Base-by-base conservation (phyloP, 2,888 invertebrate genomes). In the Hololepta plana region DNA sequence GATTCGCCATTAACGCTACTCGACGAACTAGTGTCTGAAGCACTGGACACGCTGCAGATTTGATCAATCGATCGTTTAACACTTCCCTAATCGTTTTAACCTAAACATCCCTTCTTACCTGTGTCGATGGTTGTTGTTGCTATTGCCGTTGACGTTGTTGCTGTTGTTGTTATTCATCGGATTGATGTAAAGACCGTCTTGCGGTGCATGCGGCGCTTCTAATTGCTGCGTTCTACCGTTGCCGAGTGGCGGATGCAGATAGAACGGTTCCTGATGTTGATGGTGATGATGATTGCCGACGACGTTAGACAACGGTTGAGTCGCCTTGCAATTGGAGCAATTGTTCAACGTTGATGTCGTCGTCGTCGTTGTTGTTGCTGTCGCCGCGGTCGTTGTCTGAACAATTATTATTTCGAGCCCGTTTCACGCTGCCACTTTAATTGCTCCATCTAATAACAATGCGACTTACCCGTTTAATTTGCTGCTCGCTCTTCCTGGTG, bases 151-250 rank as follows among this genome's bases (percentile, higher is more conserved):
- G n/a, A n/a, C n/a, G n/a, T n/a, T n/a, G n/a, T n/a, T n/a, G n/a
- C n/a, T n/a, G n/a, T n/a, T n/a, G n/a, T n/a, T n/a, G n/a, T n/a
- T n/a, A n/a, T n/a, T 67, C 79, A 84, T 81, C 0, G 84, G 82
- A 49, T 82, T 84, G 32, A 85, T 72, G 46, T 84, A 85, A 20
- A 84, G 62, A 0, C 84, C 84, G 41, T 84, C 81, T 30, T 74
- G 71, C 0, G 73, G 73, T 15, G 32, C 68, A 34, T 60, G 60
- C 47, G 39, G 44, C 2, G 53, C 46, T 37, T 55, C 56, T 22
- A 53, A 27, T 2, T 24, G 21, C 24, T 29, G 33, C 15, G 28
- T 28, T 9, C 44, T 39, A 26, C 47, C 40, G 21, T 43, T 39
- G 9, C 41, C 43, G 43, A 58, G 42, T n/a, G 74, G 76, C 3